Percentiles rank a stretch among this genome's conserved stretches.
Evolutionary conservation across 2,113 vertebrate genomes (phyloP).

Genomic region (Galeopterus variegatus): DNA sequence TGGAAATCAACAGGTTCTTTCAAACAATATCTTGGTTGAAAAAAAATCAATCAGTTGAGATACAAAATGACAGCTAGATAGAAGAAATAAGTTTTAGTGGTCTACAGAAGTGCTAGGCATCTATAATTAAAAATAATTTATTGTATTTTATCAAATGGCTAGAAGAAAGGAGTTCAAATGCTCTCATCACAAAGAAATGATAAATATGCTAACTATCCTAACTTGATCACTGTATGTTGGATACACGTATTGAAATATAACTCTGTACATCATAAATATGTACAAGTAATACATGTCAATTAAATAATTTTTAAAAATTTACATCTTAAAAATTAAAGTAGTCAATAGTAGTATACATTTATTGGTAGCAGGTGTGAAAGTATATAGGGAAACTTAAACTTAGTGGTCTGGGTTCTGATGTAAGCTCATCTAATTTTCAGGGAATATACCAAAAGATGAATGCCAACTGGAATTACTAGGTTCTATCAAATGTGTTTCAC

Average conservation of each 20-base stretch:
- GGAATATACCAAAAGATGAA: neutral
- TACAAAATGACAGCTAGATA: too few relatives aligned
- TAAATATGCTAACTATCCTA: too few relatives aligned
- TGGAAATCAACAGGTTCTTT: neutral
- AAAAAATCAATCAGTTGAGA: neutral
- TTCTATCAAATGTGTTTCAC: neutral
- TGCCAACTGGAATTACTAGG: neutral
- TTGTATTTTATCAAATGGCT: too few relatives aligned
- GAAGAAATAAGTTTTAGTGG: too few relatives aligned
- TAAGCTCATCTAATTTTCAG: neutral
- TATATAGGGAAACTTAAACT: neutral
- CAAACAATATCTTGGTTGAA: neutral
- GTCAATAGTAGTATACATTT: neutral
- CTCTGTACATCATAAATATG: too few relatives aligned
- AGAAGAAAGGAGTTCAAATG: too few relatives aligned
- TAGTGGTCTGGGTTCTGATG: neutral
- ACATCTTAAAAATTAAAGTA: neutral
- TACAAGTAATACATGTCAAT: too few relatives aligned
- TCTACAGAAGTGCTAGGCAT: too few relatives aligned
- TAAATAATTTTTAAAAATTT: neutral
- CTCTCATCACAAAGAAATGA: too few relatives aligned
- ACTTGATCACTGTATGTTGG: too few relatives aligned
- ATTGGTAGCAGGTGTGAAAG: neutral
- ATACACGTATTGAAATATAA: too few relatives aligned
- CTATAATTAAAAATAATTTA: too few relatives aligned